Evolutionary conservation across 2,113 vertebrate species (phyloP).

Genomic region (Corythaixoides concolor): DNA sequence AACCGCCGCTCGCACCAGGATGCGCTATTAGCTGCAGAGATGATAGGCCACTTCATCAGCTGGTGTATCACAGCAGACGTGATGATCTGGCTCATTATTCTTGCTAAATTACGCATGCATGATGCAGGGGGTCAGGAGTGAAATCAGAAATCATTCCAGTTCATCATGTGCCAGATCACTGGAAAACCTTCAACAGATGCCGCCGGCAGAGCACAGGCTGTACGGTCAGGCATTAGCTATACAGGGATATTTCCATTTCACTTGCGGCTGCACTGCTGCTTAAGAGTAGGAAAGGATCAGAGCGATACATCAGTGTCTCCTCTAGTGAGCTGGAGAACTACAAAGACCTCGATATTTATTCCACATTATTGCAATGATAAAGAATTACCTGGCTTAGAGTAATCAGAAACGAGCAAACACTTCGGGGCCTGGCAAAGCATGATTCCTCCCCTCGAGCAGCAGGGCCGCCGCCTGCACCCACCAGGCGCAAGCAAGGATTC

Average conservation of each 20-base stretch:
- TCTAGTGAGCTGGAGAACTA: background rate
- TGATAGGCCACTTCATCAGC: background rate
- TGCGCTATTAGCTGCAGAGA: background rate
- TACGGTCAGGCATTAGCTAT: background rate
- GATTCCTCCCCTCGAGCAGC: background rate
- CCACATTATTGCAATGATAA: background rate
- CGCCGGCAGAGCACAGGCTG: background rate
- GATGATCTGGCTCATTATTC: slow-evolving; percentile 7
- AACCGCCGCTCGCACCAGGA: slow-evolving; percentile 54
- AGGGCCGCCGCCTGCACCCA: background rate
- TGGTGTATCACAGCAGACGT: background rate
- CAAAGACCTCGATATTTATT: background rate
- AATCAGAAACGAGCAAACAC: fast-evolving
- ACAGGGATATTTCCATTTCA: background rate
- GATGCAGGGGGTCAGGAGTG: background rate
- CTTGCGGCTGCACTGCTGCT: background rate
- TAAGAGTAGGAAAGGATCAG: background rate
- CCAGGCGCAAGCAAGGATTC: background rate
- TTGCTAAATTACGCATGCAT: background rate
- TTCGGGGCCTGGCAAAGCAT: background rate
- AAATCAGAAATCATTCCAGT: slow-evolving; percentile 2
- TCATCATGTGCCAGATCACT: background rate
- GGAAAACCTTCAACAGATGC: background rate
- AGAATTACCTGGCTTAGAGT: background rate
- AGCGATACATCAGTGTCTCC: background rate